phyloP scores from a whole-genome alignment of 2,888 invertebrate species.

The Linyphia triangularis region DNA sequence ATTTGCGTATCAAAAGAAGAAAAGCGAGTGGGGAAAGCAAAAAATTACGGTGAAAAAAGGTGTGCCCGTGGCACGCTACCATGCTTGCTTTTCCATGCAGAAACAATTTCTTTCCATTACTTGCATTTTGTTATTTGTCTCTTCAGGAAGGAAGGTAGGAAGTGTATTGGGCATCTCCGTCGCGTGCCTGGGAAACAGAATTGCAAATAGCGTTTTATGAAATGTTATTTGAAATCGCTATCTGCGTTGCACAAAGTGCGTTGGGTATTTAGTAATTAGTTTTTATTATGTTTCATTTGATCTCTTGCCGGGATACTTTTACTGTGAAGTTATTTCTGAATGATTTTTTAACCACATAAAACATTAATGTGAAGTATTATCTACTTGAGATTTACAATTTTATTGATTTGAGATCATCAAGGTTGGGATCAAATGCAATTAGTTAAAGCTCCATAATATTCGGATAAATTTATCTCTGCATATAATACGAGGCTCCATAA shows the following conservation, averaged over 20 bases:
- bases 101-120: constrained; percentile 60
- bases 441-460: no score
- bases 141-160: constrained; percentile 38
- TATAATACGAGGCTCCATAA: no score
- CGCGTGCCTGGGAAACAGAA: constrained; percentile 27
- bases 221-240: not conserved
- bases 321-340: no score
- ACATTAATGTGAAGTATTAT: no score
- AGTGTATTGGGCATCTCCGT: constrained; percentile 38
- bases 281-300: not conserved
- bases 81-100: constrained; percentile 59
- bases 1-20: constrained; percentile 58
- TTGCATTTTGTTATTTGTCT: constrained; percentile 20
- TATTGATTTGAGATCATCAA: no score
- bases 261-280: not conserved
- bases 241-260: not conserved
- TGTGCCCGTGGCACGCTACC: constrained; percentile 31
- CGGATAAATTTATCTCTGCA: no score
- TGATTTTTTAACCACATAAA: no score
- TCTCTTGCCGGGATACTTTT: not conserved
- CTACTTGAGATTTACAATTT: no score
- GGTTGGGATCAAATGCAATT: no score
- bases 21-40: constrained; percentile 54
- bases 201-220: not conserved
- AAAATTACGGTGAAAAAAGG: constrained; percentile 45